phyloP scores from a whole-genome alignment of 2,113 vertebrate species.

The Eulemur macaco region DNA sequence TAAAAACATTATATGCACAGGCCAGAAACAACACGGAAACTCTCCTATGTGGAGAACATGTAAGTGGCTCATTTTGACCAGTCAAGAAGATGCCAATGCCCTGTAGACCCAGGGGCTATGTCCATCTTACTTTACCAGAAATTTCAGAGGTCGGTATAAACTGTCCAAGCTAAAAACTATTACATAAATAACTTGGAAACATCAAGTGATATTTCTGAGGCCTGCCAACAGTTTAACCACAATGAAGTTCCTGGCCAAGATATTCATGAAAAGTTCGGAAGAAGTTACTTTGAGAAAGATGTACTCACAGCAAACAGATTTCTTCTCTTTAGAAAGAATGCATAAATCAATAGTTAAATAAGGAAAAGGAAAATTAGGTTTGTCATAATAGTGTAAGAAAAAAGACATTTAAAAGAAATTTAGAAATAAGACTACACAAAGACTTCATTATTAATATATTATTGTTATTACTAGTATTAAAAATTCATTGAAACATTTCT shows the following conservation, averaged over 20 bases:
- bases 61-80: neutral
- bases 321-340: conserved; percentile 61
- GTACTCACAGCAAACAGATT: conserved; percentile 10
- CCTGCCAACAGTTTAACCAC: conserved; percentile 65
- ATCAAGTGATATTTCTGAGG: conserved; percentile 31
- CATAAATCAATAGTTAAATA: conserved; percentile 56
- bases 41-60: conserved; percentile 58
- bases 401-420: conserved; percentile 44
- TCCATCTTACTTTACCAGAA: neutral
- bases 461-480: conserved; percentile 34
- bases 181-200: conserved; percentile 68
- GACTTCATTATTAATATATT: conserved; percentile 49
- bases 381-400: conserved; percentile 13
- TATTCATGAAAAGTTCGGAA: conserved; percentile 53
- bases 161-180: conserved; percentile 51
- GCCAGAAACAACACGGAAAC: conserved; percentile 79
- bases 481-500: conserved; percentile 70
- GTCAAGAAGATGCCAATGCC: neutral
- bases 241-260: conserved; percentile 25
- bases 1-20: conserved; percentile 68
- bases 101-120: neutral
- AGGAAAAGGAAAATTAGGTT: conserved; percentile 31
- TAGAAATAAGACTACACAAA: conserved; percentile 19
- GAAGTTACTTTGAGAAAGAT: conserved; percentile 48
- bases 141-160: conserved; percentile 49